Evolutionary conservation across 2,888 invertebrate species (phyloP), one percentile per base, ranked within the genome.

Genomic region (Ophion obscuratus): DNA sequence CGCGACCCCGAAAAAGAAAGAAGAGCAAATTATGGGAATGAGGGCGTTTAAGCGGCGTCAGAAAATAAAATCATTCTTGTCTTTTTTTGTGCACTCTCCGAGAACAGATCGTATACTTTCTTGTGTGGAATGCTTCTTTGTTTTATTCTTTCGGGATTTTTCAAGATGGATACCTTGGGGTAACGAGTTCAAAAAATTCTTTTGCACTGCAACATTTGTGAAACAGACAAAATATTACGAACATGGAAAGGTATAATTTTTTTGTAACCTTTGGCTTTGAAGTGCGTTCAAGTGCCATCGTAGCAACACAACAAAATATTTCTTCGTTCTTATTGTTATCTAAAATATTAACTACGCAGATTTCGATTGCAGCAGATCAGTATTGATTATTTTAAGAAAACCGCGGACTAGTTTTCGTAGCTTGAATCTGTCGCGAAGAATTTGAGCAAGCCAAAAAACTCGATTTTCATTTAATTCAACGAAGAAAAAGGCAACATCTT

Each of bases 11-110:
- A 67, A 44, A 7, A 61, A 31, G 57, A 61, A 75, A 64, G 44
- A 74, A 24, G 62, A 57, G 59, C 74, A 24, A 81, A 74, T 77
- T 77, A 57, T 59, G 67, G 59, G 59, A 77, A 76, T 36, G 44
- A 9, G 74, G 14, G 40, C 62, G 53, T 74, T 62, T n/a, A 27
- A 53, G 53, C 44, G 20, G 24, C 9, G 20, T 44, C 17, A 53
- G 44, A 53, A 74, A 74, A 57, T 17, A 20, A 20, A 75, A 75
- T 27, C 24, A 47, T 64, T n/a, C 17, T 66, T 20, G 10, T 76
- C 44, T 31, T 47, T 24, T 66, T 76, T 66, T 20, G 53, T 10
- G n/a, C 31, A 4, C 31, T 17, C 40, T 40, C 5, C 40, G 40
- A 6, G 9, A 6, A 40, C 40, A 17, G 31, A n/a, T 73, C 47